Evolutionary conservation across 2,797 vertebrate species (phyloP).

Genomic region (Decapterus maruadsi): DNA sequence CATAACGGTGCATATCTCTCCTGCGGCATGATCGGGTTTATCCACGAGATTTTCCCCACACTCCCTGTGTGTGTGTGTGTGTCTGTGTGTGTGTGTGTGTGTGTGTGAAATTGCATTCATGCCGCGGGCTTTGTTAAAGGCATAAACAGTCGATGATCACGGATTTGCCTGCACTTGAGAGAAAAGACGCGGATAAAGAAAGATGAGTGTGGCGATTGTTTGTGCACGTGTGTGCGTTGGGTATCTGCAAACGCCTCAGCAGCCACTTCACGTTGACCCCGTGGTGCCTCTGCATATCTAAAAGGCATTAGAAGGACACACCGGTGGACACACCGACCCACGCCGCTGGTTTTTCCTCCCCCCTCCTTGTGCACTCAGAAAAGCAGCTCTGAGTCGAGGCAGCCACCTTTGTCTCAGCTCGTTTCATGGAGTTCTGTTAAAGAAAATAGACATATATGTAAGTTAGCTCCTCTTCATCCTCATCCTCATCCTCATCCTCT

Average conservation of each 20-base stretch:
- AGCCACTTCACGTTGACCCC: conserved; percentile 74
- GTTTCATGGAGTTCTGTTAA: conserved; percentile 11
- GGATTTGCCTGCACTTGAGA: conserved; percentile 77
- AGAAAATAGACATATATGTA: not conserved
- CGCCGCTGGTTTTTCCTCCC: not conserved
- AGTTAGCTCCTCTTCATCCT: conserved; percentile 19
- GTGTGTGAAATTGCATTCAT: conserved; percentile 61
- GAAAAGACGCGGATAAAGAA: conserved; percentile 62
- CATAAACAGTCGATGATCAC: conserved; percentile 77
- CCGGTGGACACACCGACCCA: too few species aligned
- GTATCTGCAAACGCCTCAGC: conserved; percentile 37
- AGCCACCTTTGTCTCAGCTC: conserved; percentile 41
- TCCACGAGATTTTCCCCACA: not conserved
- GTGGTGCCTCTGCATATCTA: conserved; percentile 74
- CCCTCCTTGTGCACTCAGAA: not conserved
- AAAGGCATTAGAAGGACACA: conserved; percentile 68
- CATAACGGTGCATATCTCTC: conserved; percentile 50
- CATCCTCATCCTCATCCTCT: conserved; percentile 25
- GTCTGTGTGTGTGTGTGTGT: conserved; percentile 27
- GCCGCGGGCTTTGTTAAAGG: conserved; percentile 69
- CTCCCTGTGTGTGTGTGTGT: conserved; percentile 21
- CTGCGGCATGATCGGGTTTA: conserved; percentile 48
- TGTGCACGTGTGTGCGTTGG: conserved; percentile 50
- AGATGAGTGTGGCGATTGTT: conserved; percentile 70
- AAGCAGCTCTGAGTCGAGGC: conserved; percentile 22